Evolutionary conservation across 2,888 invertebrate species (phyloP), one percentile per base, ranked within the genome.

Genomic region (Drosophila pseudotalamancana): DNA sequence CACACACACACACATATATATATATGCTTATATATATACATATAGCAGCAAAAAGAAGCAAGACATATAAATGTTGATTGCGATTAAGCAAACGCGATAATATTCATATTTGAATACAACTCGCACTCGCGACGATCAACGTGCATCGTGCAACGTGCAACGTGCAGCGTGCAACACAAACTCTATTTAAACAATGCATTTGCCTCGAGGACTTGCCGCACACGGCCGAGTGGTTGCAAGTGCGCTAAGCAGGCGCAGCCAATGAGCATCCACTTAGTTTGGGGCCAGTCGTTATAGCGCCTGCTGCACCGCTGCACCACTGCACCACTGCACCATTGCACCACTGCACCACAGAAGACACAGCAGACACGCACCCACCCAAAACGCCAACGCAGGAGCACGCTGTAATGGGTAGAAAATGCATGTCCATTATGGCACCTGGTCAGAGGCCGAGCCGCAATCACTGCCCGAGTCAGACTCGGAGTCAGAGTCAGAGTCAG

Each of bases 101-200:
- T 84, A 78, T 86, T 76, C 82, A 88, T 86, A 84, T 88, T 87
- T 88, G 80, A 84, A 85, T 83, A 73, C 79, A 50, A 63, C 49
- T 23, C n/a, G n/a, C n/a, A n/a, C n/a, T n/a, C n/a, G n/a, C n/a
- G n/a, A n/a, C n/a, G n/a, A n/a, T n/a, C n/a, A 14, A 18, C 16
- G 11, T 4, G 40, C 14, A 49, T 6, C 45, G 32, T 29, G 49
- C 14, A 49, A 39, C 67, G n/a, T n/a, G n/a, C n/a, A 14, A 18
- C 16, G 11, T 4, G 40, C 14, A 49, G 25, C 45, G 32, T 29
- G 49, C 14, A 49, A 39, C 67, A 78, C 72, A 77, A 87, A 77
- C 82, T 86, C 84, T 84, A 77, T 80, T 84, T 84, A 88, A 88
- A 88, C 89, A 88, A 88, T 88, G 89, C 82, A 69, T 69, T 45